Percentiles rank a stretch among this genome's conserved stretches.
These are phyloP conservation scores for Eledona agricola DNA, from an alignment of 2,888 invertebrate species.

Conservation along the genomic window DNA sequence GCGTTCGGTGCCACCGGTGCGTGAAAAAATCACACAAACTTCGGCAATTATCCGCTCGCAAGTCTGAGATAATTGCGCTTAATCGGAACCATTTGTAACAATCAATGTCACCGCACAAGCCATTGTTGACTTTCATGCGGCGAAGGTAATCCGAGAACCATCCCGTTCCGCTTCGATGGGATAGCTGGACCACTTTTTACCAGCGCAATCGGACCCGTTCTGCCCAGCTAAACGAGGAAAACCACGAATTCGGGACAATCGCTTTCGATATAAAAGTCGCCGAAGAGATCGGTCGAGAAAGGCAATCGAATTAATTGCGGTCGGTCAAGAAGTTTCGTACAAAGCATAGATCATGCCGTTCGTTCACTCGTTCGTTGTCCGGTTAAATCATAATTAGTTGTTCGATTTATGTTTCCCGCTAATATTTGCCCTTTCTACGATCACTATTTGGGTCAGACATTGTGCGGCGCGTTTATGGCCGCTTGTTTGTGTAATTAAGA, in stretches of 20 bases:
- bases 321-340: constrained; percentile 13
- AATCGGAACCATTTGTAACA: constrained; percentile 44
- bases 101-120: constrained; percentile 38
- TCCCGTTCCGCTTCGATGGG: constrained; percentile 22
- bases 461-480: constrained; percentile 9
- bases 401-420: constrained; percentile 29
- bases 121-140: constrained; percentile 30
- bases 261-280: constrained; percentile 12
- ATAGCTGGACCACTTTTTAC: constrained; percentile 24
- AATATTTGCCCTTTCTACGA: constrained; percentile 21
- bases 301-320: constrained; percentile 17
- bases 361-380: constrained; percentile 11
- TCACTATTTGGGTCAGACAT: constrained; percentile 18
- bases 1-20: neutral
- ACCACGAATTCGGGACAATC: constrained; percentile 17
- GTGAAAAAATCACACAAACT: neutral
- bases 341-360: constrained; percentile 15
- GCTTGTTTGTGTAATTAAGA: constrained; percentile 15
- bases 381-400: constrained; percentile 29
- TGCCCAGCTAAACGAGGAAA: constrained; percentile 21
- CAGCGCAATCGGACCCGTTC: constrained; percentile 11
- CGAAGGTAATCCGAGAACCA: constrained; percentile 14
- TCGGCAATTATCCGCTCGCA: constrained; percentile 35
- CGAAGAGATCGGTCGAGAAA: constrained; percentile 19
- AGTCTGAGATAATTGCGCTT: constrained; percentile 36